phyloP scores from a whole-genome alignment of 2,113 vertebrate genomes.

The Labeo catla region DNA sequence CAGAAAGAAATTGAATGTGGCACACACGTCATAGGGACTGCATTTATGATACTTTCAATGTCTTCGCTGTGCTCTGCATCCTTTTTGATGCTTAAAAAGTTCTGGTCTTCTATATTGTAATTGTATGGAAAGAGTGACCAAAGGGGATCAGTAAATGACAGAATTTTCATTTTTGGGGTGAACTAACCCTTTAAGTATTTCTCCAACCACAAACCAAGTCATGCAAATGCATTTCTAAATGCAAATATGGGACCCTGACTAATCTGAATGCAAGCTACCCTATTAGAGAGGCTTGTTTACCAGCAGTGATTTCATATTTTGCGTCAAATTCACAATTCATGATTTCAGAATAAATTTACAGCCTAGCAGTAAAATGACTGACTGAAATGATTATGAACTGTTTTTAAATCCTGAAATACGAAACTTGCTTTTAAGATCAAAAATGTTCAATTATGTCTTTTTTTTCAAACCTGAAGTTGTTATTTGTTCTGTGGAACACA shows the following conservation, averaged over 20 bases:
- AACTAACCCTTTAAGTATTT: not conserved
- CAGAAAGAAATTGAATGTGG: not conserved
- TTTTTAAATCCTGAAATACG: not conserved
- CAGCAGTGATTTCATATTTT: constrained; percentile 24
- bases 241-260: constrained; percentile 44
- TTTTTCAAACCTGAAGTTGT: not conserved
- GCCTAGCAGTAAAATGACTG: not conserved
- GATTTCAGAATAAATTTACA: not conserved
- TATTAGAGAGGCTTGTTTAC: constrained; percentile 8
- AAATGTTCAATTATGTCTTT: no score
- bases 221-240: constrained; percentile 46
- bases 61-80: not conserved
- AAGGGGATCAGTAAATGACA: not conserved
- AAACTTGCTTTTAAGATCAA: not conserved
- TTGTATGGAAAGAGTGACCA: not conserved
- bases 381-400: not conserved
- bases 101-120: not conserved
- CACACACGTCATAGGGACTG: not conserved
- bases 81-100: not conserved
- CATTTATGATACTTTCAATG: not conserved
- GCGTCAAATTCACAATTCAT: constrained; percentile 28
- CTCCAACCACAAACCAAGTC: not conserved
- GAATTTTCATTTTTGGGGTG: not conserved
- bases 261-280: constrained; percentile 17
- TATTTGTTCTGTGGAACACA: not conserved